phyloP scores from a whole-genome alignment of 2,888 invertebrate genomes.

The Nephrotoma guestfalica region DNA sequence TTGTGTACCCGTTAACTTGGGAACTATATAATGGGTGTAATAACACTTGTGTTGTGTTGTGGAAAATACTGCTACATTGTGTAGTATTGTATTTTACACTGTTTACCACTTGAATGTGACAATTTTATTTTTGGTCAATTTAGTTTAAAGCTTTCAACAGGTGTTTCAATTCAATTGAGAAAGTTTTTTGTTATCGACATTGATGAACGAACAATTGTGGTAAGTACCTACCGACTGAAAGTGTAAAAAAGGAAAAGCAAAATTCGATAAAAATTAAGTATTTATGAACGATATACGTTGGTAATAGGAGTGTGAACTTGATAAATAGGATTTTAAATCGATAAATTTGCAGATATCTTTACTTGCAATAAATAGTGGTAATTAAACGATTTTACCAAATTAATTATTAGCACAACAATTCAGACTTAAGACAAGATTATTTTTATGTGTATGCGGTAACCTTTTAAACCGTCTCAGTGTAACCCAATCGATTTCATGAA shows the following conservation, averaged over 20 bases:
- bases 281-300: neutral
- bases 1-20: too few species aligned
- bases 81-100: neutral
- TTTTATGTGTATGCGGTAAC: neutral
- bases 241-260: neutral
- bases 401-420: too few species aligned
- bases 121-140: neutral
- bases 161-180: neutral
- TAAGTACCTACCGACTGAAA: too few species aligned
- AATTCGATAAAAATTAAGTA: neutral
- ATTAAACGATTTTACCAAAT: too few species aligned
- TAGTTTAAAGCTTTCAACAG: neutral
- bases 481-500: neutral
- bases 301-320: too few species aligned
- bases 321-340: too few species aligned
- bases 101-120: too few species aligned
- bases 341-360: too few species aligned
- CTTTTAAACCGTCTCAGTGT: neutral
- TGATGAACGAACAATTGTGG: neutral
- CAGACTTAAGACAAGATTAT: neutral
- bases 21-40: too few species aligned
- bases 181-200: neutral
- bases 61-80: neutral
- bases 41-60: neutral
- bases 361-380: too few species aligned